Percentiles rank a stretch among this genome's conserved stretches.
Evolutionary conservation across 1,140 invertebrate genomes (phyloP).

Genomic region (Musca domestica): DNA sequence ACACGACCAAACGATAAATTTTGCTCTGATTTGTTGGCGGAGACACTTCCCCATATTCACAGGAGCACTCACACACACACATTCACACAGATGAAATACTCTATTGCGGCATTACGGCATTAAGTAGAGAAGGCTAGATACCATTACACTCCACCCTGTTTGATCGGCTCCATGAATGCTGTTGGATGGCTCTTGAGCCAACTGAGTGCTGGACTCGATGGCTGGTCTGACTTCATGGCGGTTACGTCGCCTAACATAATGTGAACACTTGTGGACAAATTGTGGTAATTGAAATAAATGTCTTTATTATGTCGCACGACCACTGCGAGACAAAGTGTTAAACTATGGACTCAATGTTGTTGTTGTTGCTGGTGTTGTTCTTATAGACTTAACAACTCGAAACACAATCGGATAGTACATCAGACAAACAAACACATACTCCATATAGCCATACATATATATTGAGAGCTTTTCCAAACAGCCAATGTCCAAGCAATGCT

Average conservation of each 20-base stretch:
- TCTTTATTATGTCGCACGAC: slow-evolving; percentile 22
- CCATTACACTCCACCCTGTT: too few relatives aligned
- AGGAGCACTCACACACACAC: too few relatives aligned
- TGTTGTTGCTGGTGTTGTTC: too few relatives aligned
- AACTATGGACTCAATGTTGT: slow-evolving; percentile 3
- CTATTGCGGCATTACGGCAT: neutral
- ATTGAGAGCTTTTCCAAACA: neutral
- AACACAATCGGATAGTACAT: slow-evolving; percentile 11
- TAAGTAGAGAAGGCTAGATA: too few relatives aligned
- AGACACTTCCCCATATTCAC: neutral
- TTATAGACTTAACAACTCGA: slow-evolving; percentile 4
- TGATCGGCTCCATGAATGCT: too few relatives aligned
- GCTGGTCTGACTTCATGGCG: too few relatives aligned
- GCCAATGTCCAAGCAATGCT: neutral
- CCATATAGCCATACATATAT: neutral
- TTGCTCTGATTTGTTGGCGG: slow-evolving; percentile 21
- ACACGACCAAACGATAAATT: slow-evolving; percentile 24
- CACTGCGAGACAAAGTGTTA: slow-evolving; percentile 17
- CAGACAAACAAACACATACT: neutral
- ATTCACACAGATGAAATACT: neutral
- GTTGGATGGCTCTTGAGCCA: too few relatives aligned
- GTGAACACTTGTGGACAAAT: slow-evolving; percentile 14
- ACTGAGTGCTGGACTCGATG: too few relatives aligned
- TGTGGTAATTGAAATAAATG: slow-evolving; percentile 22
- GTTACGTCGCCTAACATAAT: too few relatives aligned